A percentile compares a stretch with the other conserved stretches of the same genome.
phyloP scores from a whole-genome alignment of 2,797 vertebrate genomes.

The Pteronotus mesoamericanus region DNA sequence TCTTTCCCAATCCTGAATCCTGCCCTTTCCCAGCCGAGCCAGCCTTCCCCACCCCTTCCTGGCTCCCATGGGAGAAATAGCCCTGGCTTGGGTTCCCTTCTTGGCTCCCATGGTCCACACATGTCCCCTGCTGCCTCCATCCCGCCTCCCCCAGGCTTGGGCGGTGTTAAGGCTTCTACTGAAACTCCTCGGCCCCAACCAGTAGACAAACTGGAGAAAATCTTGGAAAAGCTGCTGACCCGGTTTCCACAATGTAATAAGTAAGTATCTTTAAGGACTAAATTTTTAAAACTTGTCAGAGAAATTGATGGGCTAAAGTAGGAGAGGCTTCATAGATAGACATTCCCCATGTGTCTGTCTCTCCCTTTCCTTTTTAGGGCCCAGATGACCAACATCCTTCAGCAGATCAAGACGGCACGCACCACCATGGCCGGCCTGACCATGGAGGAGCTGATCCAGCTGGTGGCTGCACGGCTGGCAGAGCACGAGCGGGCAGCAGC shows the following conservation, averaged over 20 bases:
- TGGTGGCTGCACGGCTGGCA: conserved; percentile 84
- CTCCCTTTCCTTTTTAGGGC: conserved; percentile 72
- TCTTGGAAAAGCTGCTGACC: conserved; percentile 89
- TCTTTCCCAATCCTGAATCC: conserved; percentile 81
- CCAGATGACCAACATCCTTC: conserved; percentile 90
- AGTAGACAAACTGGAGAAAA: conserved; percentile 88
- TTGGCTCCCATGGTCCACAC: conserved; percentile 72
- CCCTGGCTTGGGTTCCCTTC: conserved; percentile 76
- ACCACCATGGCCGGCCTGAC: conserved; percentile 93
- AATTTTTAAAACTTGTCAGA: background rate
- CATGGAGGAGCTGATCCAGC: conserved; percentile 89
- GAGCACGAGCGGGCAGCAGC: conserved; percentile 81
- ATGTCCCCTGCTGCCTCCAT: conserved; percentile 73
- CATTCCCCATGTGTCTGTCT: background rate
- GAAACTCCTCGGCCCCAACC: conserved; percentile 80
- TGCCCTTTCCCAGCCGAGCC: conserved; percentile 77
- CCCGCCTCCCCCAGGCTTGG: conserved; percentile 82
- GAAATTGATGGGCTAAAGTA: background rate
- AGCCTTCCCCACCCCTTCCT: conserved; percentile 79
- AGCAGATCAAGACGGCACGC: conserved; percentile 93
- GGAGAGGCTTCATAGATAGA: background rate
- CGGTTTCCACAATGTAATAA: conserved; percentile 91
- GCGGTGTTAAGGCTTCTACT: conserved; percentile 61
- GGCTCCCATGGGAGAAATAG: conserved; percentile 81
- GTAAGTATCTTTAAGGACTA: conserved; percentile 71